These are phyloP conservation scores for Lingula anatina DNA, from an alignment of 2,888 invertebrate species.

Conservation along the genomic window DNA sequence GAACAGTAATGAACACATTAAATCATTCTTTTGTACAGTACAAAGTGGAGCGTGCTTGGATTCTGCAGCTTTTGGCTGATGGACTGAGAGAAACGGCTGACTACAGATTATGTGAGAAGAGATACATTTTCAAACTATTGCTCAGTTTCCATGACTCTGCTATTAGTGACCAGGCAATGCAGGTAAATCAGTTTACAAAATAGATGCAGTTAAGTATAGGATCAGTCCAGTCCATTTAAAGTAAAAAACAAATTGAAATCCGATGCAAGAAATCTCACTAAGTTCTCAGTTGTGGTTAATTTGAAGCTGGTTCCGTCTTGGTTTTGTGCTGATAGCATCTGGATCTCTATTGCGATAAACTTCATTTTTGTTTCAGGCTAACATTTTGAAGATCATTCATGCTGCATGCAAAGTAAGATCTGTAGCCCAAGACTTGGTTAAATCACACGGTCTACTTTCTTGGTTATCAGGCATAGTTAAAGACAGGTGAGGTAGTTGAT, in stretches of 20 bases:
- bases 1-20: too few species aligned
- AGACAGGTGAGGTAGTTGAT: constrained; percentile 2
- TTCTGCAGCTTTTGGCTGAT: constrained; percentile 69
- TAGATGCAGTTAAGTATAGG: not conserved
- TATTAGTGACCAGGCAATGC: constrained; percentile 20
- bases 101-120: constrained; percentile 67
- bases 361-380: constrained; percentile 51
- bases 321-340: too few species aligned
- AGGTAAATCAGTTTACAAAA: constrained; percentile 16
- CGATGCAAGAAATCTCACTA: not conserved
- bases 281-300: not conserved
- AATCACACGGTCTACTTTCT: constrained; percentile 64
- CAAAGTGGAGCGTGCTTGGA: constrained; percentile 69
- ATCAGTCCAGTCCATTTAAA: not conserved
- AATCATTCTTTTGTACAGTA: constrained; percentile 29
- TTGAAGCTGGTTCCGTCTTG: too few species aligned
- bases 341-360: too few species aligned
- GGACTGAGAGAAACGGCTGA: constrained; percentile 74
- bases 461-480: constrained; percentile 60
- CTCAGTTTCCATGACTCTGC: constrained; percentile 56
- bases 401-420: constrained; percentile 63
- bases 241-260: not conserved
- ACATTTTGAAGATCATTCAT: constrained; percentile 64
- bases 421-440: constrained; percentile 63
- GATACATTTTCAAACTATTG: constrained; percentile 72